phyloP scores from a whole-genome alignment of 1,140 invertebrate genomes.

The Subanguina moxae region DNA sequence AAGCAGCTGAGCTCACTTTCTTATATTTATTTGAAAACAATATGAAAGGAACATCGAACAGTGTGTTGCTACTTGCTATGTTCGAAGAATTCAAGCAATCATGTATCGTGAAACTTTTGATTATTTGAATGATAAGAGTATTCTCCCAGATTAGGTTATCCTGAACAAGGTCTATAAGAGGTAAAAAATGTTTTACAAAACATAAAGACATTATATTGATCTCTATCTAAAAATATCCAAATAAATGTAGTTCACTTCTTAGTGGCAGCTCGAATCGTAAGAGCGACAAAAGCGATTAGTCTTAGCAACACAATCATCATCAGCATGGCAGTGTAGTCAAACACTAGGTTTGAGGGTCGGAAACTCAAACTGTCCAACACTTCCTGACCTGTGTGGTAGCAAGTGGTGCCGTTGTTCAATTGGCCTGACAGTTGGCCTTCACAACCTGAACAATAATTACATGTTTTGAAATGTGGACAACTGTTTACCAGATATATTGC shows the following conservation, averaged over 20 bases:
- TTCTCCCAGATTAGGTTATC: too few relatives aligned
- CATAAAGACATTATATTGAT: too few relatives aligned
- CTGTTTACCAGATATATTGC: constrained; percentile 54
- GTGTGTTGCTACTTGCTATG: too few relatives aligned
- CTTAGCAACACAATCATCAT: constrained; percentile 73
- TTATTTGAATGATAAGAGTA: too few relatives aligned
- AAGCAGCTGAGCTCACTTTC: too few relatives aligned
- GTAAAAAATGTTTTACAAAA: too few relatives aligned
- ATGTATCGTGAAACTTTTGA: too few relatives aligned
- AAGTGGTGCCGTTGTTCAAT: constrained; percentile 10
- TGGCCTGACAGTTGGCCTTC: neutral
- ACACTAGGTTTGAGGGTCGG: constrained; percentile 69
- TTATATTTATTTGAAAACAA: too few relatives aligned
- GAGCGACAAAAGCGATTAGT: constrained; percentile 71
- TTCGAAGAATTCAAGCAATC: too few relatives aligned
- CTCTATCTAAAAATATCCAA: too few relatives aligned
- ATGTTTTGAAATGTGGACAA: neutral
- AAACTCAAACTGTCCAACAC: constrained; percentile 77
- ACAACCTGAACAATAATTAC: constrained; percentile 17
- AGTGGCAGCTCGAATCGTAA: constrained; percentile 60
- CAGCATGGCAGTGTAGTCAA: constrained; percentile 71
- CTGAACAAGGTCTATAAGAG: too few relatives aligned
- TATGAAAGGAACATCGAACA: too few relatives aligned
- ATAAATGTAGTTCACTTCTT: constrained; percentile 19
- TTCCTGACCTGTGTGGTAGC: constrained; percentile 67